Percentiles rank a stretch among this genome's conserved stretches.
Evolutionary conservation across 2,888 invertebrate species (phyloP).

Genomic region (Escarpia spicata): DNA sequence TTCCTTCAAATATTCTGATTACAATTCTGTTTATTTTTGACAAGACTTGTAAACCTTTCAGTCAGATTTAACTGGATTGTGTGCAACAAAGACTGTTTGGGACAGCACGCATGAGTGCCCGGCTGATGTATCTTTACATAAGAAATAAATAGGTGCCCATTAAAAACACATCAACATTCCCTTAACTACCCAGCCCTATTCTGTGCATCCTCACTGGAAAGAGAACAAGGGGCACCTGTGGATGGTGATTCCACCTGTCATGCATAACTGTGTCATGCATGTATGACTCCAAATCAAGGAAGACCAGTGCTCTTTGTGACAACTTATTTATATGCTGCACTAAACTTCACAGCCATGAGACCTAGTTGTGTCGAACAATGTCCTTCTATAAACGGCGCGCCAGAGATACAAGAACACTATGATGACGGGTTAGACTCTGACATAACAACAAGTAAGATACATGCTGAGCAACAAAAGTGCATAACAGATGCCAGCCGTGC

Average conservation of each 20-base stretch:
- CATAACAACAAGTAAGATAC: background rate
- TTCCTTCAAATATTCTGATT: too few species aligned
- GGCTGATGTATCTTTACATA: background rate
- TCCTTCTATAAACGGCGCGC: background rate
- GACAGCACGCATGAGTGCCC: background rate
- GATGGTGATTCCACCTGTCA: background rate
- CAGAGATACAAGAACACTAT: too few species aligned
- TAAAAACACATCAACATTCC: slow-evolving; percentile 16
- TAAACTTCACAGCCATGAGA: background rate
- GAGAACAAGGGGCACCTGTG: background rate
- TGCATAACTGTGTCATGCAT: background rate
- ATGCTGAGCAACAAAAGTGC: background rate
- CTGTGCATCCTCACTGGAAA: background rate
- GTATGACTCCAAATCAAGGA: background rate
- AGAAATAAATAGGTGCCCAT: background rate
- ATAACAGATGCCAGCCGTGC: too few species aligned
- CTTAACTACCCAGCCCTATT: background rate
- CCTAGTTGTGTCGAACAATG: background rate
- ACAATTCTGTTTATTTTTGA: too few species aligned
- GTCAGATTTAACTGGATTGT: too few species aligned
- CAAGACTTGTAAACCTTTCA: too few species aligned
- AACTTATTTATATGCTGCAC: background rate
- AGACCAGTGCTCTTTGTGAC: background rate
- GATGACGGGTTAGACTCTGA: background rate
- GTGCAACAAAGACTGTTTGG: too few species aligned